Evolutionary conservation across 2,797 vertebrate genomes (phyloP).

Genomic region (Coccyzus lansbergi): DNA sequence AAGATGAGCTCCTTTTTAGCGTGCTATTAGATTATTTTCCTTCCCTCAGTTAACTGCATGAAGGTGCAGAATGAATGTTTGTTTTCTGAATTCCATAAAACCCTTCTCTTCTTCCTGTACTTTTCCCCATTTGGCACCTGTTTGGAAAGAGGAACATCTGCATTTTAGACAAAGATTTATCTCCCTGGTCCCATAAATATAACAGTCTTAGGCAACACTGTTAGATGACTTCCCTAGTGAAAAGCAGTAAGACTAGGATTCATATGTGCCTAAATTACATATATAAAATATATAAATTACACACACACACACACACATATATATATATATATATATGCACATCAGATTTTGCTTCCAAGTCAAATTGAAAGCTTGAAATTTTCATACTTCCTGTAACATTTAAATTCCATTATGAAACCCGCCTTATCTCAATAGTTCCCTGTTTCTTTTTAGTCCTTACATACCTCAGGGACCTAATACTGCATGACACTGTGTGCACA

Average conservation of each 20-base stretch:
- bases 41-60: conserved; percentile 19
- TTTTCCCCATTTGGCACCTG: not conserved
- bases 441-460: not conserved
- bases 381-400: not conserved
- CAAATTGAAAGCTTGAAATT: not conserved
- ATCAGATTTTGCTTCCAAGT: not conserved
- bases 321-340: too few species aligned
- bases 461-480: not conserved
- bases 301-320: too few species aligned
- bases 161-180: not conserved
- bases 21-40: conserved; percentile 56
- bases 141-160: not conserved
- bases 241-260: not conserved
- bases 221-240: not conserved
- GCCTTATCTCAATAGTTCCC: not conserved
- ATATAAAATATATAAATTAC: not conserved
- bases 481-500: not conserved
- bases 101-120: not conserved
- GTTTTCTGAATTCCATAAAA: conserved; percentile 36
- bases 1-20: conserved; percentile 51
- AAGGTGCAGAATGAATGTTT: conserved; percentile 33
- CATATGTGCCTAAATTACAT: not conserved
- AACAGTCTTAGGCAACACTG: not conserved
- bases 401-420: not conserved
- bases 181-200: not conserved